Conservation (phyloP, 2,888 invertebrate genomes). For the Herminia tarsipennalis region DNA sequence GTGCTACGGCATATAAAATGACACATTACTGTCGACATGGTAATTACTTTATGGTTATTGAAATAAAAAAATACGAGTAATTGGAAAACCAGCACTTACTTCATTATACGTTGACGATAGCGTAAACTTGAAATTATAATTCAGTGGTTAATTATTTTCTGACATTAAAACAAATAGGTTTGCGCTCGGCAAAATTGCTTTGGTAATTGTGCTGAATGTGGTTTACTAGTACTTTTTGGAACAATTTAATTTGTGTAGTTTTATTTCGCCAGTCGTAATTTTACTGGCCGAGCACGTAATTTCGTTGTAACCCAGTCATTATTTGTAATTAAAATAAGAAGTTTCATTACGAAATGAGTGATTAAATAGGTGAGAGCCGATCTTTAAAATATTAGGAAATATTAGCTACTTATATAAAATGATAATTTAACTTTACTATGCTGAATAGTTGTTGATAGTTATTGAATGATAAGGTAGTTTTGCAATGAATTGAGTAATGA, state of each 20-base stretch:
- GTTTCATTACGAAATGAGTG: not conserved
- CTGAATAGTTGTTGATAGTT: no score
- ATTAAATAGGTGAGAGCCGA: not conserved
- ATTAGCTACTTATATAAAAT: no score
- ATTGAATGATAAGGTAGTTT: no score
- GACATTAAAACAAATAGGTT: constrained; percentile 44
- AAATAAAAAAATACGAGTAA: constrained; percentile 25
- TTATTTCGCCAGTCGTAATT: constrained; percentile 6
- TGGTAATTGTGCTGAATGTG: constrained; percentile 38
- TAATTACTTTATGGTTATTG: constrained; percentile 22
- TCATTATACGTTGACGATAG: constrained; percentile 20
- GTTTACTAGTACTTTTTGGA: constrained; percentile 18
- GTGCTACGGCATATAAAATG: no score
- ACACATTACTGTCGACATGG: constrained; percentile 11
- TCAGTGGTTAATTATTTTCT: constrained; percentile 40
- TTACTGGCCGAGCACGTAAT: constrained; percentile 3
- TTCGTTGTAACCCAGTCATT: not conserved
- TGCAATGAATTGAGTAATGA: no score
- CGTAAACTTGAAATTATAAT: constrained; percentile 35
- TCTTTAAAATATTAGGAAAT: no score
- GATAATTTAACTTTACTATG: no score
- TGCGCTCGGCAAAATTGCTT: constrained; percentile 36
- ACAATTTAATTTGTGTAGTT: constrained; percentile 25
- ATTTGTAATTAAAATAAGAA: constrained; percentile 5
- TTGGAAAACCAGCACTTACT: constrained; percentile 13